A percentile compares a stretch with the other conserved stretches of the same genome.
Conservation (phyloP, 2,113 vertebrate genomes). For the Anolis carolinensis region DNA sequence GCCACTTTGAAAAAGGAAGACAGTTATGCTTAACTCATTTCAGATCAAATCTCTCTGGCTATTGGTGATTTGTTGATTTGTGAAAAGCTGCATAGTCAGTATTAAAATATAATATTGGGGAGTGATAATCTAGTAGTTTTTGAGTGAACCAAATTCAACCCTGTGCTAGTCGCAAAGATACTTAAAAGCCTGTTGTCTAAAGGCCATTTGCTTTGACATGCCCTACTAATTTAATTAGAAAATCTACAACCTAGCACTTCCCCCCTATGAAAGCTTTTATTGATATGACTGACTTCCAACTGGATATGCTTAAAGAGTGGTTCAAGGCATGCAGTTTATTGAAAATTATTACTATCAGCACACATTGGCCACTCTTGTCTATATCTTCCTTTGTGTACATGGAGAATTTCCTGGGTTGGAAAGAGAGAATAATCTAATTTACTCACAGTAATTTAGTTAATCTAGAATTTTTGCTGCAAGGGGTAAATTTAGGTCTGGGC, state of each 20-base stretch:
- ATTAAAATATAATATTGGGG: neutral
- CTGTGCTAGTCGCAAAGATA: neutral
- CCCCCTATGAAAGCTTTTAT: neutral
- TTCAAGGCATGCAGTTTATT: neutral
- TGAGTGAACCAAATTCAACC: constrained; percentile 20
- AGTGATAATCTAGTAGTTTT: neutral
- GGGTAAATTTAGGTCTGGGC: neutral
- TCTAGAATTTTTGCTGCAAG: neutral
- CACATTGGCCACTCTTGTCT: neutral
- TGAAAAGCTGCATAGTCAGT: neutral
- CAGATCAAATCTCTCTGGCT: neutral
- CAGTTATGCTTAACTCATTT: constrained; percentile 16
- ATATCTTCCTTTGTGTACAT: constrained; percentile 20
- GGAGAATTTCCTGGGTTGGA: neutral
- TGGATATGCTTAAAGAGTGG: neutral
- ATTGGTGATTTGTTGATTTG: constrained; percentile 20
- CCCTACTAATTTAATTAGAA: constrained; percentile 5
- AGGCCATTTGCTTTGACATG: neutral
- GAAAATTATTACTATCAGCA: neutral
- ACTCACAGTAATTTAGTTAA: too few species aligned
- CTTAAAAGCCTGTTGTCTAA: neutral
- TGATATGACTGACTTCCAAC: constrained; percentile 2
- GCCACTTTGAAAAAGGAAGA: constrained; percentile 9
- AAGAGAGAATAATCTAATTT: too few species aligned
- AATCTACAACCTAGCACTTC: neutral